Evolutionary conservation across 1,140 invertebrate species (phyloP).

Genomic region (Melipona quadrifasciata): DNA sequence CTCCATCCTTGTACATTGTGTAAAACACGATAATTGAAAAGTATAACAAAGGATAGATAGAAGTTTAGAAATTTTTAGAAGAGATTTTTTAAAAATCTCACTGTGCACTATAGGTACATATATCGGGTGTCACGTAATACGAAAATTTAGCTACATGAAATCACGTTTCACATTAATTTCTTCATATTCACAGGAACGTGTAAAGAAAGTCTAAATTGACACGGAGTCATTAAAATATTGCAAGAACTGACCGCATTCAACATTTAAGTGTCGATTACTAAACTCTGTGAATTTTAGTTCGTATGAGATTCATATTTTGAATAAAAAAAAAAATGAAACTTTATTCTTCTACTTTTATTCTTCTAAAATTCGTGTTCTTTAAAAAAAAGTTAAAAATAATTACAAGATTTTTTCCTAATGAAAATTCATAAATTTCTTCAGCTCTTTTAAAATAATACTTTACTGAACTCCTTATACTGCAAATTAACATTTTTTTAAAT

Average conservation of each 20-base stretch:
- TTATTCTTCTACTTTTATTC: background rate
- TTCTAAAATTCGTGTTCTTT: background rate
- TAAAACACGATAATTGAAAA: background rate
- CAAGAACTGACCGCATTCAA: background rate
- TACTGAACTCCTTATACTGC: too few species aligned
- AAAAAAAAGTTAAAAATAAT: too few species aligned
- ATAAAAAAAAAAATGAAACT: background rate
- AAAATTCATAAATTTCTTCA: too few species aligned
- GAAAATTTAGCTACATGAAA: background rate
- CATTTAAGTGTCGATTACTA: background rate
- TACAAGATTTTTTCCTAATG: too few species aligned
- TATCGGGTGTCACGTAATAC: background rate
- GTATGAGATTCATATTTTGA: background rate
- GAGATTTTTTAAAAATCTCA: background rate
- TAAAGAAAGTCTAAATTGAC: background rate
- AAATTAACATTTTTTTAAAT: too few species aligned
- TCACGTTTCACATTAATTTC: slow-evolving; percentile 3
- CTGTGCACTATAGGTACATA: background rate
- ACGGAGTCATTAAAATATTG: background rate
- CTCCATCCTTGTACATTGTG: background rate
- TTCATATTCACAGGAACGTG: background rate
- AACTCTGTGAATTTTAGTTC: background rate
- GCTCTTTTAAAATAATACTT: too few species aligned
- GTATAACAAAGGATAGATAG: background rate
- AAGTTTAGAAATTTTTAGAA: background rate